Conservation (phyloP, 92 coral and sea anemone species). For the Phymanthus crucifer region DNA sequence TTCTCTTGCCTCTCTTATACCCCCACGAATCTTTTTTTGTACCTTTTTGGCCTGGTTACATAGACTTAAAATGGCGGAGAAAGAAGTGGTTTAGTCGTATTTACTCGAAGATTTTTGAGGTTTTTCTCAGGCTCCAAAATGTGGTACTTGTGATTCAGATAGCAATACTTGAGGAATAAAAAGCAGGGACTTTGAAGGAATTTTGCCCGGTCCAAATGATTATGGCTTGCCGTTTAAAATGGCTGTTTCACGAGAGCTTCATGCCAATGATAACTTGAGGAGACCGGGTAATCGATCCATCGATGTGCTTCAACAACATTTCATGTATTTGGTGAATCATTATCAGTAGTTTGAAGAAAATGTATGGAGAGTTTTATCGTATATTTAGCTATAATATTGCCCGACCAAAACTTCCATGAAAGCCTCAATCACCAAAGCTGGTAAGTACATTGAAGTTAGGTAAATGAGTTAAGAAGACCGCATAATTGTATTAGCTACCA, state of each 20-base stretch:
- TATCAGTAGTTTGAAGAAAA: neutral
- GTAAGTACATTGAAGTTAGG: neutral
- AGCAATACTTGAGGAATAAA: neutral
- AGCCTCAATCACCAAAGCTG: neutral
- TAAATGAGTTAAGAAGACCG: conserved; percentile 1
- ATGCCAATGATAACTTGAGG: neutral
- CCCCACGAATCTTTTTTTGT: neutral
- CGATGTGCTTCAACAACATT: neutral
- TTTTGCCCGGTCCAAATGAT: conserved; percentile 2
- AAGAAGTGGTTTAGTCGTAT: neutral
- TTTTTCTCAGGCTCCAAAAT: neutral
- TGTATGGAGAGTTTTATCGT: neutral
- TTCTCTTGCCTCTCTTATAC: neutral
- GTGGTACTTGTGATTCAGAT: neutral
- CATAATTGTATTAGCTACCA: neutral
- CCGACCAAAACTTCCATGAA: conserved; percentile 5
- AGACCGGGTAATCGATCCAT: neutral
- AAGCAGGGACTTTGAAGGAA: neutral
- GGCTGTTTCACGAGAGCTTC: neutral
- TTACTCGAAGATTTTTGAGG: neutral
- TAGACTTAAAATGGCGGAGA: neutral
- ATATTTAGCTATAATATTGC: neutral
- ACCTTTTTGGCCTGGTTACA: neutral
- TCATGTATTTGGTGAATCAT: neutral
- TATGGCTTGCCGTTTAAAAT: neutral